phyloP scores from a whole-genome alignment of 2,888 invertebrate species.

The Campoletis raptor region DNA sequence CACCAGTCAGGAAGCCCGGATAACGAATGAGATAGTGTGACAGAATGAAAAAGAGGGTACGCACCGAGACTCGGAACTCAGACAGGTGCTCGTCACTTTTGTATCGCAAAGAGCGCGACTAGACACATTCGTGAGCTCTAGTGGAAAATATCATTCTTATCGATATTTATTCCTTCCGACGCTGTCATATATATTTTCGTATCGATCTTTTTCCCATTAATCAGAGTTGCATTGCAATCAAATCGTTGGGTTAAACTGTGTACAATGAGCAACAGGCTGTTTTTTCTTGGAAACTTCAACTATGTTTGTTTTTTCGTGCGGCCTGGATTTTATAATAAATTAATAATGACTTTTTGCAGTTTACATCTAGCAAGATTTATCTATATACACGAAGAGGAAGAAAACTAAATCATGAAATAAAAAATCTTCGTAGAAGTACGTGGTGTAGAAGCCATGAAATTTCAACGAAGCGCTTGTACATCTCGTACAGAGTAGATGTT shows the following conservation, averaged over 20 bases:
- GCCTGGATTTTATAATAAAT: conserved; percentile 24
- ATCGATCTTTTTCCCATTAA: not conserved
- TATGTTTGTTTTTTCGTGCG: not conserved
- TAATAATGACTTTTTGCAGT: conserved; percentile 11
- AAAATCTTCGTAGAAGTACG: conserved; percentile 15
- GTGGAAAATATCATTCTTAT: conserved; percentile 22
- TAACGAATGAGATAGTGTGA: conserved; percentile 61
- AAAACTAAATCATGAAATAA: not conserved
- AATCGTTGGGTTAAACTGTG: not conserved
- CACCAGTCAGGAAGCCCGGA: conserved; percentile 41
- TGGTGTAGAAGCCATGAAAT: conserved; percentile 26
- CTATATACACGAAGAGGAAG: not conserved
- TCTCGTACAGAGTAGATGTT: conserved; percentile 63
- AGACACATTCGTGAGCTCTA: not conserved
- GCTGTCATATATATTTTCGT: not conserved
- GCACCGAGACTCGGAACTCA: conserved; percentile 55
- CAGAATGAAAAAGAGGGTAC: conserved; percentile 63
- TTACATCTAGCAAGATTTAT: not conserved
- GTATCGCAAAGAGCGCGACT: conserved; percentile 9
- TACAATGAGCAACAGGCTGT: conserved; percentile 38
- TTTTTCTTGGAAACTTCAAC: not conserved
- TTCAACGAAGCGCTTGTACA: conserved; percentile 8
- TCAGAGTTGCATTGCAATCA: not conserved
- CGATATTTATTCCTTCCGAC: not conserved
- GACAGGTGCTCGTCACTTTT: conserved; percentile 65